These are phyloP conservation scores for Eriosoma lanigerum DNA, from an alignment of 1,140 invertebrate genomes.

Conservation along the genomic window DNA sequence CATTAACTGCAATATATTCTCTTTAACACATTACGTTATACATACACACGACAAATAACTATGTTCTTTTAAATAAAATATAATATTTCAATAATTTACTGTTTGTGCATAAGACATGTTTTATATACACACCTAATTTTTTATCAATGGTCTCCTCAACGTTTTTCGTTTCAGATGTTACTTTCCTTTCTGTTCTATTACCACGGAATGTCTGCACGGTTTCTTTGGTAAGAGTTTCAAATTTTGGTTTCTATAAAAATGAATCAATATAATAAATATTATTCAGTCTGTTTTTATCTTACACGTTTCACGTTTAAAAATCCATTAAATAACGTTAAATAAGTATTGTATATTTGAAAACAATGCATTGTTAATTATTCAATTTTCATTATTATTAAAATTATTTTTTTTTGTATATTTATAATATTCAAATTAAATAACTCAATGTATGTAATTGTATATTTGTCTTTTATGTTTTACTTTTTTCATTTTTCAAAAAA, in stretches of 20 bases:
- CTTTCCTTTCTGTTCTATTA: constrained; percentile 55
- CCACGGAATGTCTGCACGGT: constrained; percentile 55
- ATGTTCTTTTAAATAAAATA: background rate
- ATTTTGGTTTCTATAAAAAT: constrained; percentile 53
- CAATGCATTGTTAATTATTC: too few species aligned
- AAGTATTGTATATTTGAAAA: too few species aligned
- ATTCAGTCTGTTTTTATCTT: too few species aligned
- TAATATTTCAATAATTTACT: background rate
- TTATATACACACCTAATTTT: constrained; percentile 30
- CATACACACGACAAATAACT: background rate
- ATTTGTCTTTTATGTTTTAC: too few species aligned
- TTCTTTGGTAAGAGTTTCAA: constrained; percentile 56
- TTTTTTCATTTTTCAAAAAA: too few species aligned
- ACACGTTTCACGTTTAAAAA: too few species aligned
- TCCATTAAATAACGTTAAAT: too few species aligned
- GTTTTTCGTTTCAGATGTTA: constrained; percentile 54
- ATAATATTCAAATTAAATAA: too few species aligned
- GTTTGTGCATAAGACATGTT: background rate
- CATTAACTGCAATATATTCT: background rate
- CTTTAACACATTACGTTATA: too few species aligned
- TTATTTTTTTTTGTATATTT: too few species aligned
- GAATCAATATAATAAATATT: background rate
- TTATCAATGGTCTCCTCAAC: constrained; percentile 26
- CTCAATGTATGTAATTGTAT: too few species aligned
- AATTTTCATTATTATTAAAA: too few species aligned